These are phyloP conservation scores for Melanchra persicariae DNA, from an alignment of 2,888 invertebrate genomes.

Conservation along the genomic window DNA sequence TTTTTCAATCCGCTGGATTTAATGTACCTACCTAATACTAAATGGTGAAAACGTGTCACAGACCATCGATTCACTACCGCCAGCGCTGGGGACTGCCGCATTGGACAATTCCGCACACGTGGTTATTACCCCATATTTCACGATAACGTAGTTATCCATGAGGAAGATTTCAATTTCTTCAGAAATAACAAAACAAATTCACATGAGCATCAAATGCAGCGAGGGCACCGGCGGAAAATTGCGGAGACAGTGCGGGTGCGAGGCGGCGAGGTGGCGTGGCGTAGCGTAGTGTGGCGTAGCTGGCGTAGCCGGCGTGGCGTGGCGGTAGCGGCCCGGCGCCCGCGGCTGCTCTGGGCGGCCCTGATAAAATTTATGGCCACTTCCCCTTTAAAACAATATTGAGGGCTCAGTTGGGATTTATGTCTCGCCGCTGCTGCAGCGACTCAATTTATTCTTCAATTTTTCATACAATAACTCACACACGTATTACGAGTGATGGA, in stretches of 20 bases:
- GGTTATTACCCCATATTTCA: conserved; percentile 65
- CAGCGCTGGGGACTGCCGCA: conserved; percentile 52
- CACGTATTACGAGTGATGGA: conserved; percentile 91
- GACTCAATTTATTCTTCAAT: conserved; percentile 91
- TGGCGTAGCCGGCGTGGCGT: conserved; percentile 67
- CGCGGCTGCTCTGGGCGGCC: conserved; percentile 85
- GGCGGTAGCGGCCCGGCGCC: conserved; percentile 72
- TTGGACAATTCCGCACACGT: conserved; percentile 58
- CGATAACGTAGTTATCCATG: conserved; percentile 69
- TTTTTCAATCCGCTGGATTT: background rate
- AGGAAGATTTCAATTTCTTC: conserved; percentile 79
- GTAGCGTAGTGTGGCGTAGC: conserved; percentile 66
- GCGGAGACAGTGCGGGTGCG: conserved; percentile 77
- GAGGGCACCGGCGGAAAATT: conserved; percentile 86
- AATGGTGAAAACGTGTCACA: conserved; percentile 44
- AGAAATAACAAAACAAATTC: conserved; percentile 82
- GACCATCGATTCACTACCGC: conserved; percentile 52
- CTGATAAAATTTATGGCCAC: conserved; percentile 91
- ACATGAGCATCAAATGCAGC: conserved; percentile 83
- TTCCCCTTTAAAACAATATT: conserved; percentile 92
- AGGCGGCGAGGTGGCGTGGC: conserved; percentile 65
- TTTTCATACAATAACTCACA: conserved; percentile 91
- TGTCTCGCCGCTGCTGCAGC: conserved; percentile 91
- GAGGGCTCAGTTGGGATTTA: conserved; percentile 91
- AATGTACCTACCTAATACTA: conserved; percentile 26